phyloP scores from a whole-genome alignment of 2,888 invertebrate genomes.

The Drosophila anomalata region DNA sequence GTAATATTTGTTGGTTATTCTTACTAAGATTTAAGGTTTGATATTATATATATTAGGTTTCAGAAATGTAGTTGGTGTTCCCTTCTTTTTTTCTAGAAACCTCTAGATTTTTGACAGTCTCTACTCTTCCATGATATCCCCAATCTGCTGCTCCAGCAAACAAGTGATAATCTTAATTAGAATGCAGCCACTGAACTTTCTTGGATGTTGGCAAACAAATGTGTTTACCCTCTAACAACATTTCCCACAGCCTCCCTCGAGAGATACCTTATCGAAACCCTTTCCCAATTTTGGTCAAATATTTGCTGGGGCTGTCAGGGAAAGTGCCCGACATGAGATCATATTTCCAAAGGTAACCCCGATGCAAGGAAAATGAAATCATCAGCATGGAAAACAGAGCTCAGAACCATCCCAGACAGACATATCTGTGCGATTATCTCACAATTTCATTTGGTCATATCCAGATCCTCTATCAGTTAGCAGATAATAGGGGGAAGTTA shows the following conservation, averaged over 20 bases:
- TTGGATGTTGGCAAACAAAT: slow-evolving; percentile 1
- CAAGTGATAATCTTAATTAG: slow-evolving; percentile 10
- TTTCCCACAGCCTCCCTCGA: slow-evolving; percentile 26
- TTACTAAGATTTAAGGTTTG: no score
- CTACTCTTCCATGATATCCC: no score
- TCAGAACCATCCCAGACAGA: slow-evolving; percentile 10
- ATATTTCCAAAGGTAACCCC: slow-evolving; percentile 50
- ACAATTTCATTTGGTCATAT: slow-evolving; percentile 20
- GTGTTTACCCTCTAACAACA: slow-evolving; percentile 1
- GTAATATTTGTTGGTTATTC: no score
- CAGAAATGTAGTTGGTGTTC: no score
- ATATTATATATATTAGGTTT: no score
- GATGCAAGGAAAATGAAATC: slow-evolving; percentile 12
- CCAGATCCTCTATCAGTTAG: slow-evolving; percentile 46
- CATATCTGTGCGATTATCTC: slow-evolving; percentile 44
- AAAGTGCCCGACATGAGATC: slow-evolving; percentile 55
- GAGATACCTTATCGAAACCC: slow-evolving; percentile 31
- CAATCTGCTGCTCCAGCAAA: neutral
- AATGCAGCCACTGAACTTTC: slow-evolving; percentile 6
- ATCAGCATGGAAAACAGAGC: neutral
- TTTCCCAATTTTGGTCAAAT: slow-evolving; percentile 47
- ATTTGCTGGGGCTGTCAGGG: slow-evolving; percentile 36
- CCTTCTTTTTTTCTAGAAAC: no score
- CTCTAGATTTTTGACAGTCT: no score
- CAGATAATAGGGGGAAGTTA: slow-evolving; percentile 10